These are phyloP conservation scores for Eciton burchellii DNA, from an alignment of 1,140 invertebrate genomes.

Conservation along the genomic window DNA sequence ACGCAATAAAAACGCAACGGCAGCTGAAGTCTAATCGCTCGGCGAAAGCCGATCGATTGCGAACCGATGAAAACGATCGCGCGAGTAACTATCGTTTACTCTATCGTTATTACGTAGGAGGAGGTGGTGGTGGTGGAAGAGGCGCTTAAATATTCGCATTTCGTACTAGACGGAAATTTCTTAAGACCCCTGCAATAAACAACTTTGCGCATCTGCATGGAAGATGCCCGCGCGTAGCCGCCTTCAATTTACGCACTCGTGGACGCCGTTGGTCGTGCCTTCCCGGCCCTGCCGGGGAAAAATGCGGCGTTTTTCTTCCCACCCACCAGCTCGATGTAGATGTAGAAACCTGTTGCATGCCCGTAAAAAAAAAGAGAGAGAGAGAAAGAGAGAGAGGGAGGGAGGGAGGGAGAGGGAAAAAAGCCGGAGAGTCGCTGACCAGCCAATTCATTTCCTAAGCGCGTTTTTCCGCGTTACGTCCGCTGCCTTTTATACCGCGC, in stretches of 20 bases:
- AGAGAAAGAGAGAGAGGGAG: too few relatives aligned
- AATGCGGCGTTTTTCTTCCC: constrained; percentile 63
- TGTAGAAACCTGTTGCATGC: constrained; percentile 71
- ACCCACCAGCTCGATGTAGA: constrained; percentile 65
- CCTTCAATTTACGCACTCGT: constrained; percentile 39
- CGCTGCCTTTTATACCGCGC: constrained; percentile 48
- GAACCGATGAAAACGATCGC: constrained; percentile 49
- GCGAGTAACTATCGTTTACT: constrained; percentile 37
- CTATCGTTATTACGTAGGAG: constrained; percentile 49
- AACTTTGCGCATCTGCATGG: constrained; percentile 30
- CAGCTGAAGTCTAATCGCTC: constrained; percentile 51
- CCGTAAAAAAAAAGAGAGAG: constrained; percentile 55
- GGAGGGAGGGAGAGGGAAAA: too few relatives aligned
- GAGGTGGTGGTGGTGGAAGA: constrained; percentile 6
- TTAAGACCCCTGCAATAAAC: constrained; percentile 5
- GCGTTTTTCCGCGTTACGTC: constrained; percentile 49
- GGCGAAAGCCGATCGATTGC: constrained; percentile 61
- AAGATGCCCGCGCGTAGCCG: constrained; percentile 31
- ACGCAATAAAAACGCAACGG: constrained; percentile 63
- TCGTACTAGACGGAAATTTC: constrained; percentile 32
- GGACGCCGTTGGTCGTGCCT: constrained; percentile 5
- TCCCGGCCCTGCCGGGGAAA: constrained; percentile 4
- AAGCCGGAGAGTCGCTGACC: constrained; percentile 51
- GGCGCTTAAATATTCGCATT: constrained; percentile 47
- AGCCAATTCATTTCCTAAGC: constrained; percentile 54